A percentile compares a stretch with the other conserved stretches of the same genome.
Conservation (phyloP, 2,797 vertebrate genomes). For the Argentina silus region DNA sequence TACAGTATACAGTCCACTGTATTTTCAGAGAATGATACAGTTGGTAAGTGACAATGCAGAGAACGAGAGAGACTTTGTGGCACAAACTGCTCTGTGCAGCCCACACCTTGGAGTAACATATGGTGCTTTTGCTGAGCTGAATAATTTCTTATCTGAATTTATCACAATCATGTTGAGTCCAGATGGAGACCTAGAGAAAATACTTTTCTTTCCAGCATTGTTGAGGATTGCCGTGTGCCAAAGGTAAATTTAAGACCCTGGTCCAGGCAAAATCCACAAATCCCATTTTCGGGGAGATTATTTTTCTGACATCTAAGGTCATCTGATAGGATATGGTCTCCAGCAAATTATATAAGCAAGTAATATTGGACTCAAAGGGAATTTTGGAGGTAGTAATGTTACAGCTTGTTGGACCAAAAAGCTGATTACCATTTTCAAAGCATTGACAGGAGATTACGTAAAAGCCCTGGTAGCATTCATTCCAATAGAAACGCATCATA, state of each 20-base stretch:
- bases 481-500: conserved; percentile 47
- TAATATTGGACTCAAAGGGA: background rate
- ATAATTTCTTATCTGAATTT: background rate
- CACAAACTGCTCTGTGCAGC: conserved; percentile 47
- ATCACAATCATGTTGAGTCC: background rate
- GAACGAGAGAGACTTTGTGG: conserved; percentile 35
- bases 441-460: conserved; percentile 42
- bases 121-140: conserved; percentile 20
- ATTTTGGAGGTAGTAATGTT: conserved; percentile 25
- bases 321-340: conserved; percentile 42
- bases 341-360: conserved; percentile 41
- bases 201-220: background rate
- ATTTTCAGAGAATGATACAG: conserved; percentile 39
- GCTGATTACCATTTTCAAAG: conserved; percentile 45
- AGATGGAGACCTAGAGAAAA: background rate
- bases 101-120: conserved; percentile 43
- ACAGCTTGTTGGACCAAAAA: conserved; percentile 29
- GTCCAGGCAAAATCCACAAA: conserved; percentile 44
- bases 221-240: conserved; percentile 1
- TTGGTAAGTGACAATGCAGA: conserved; percentile 31
- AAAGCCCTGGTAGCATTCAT: conserved; percentile 50
- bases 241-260: conserved; percentile 36
- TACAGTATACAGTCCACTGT: conserved; percentile 27
- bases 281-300: conserved; percentile 65
- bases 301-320: conserved; percentile 54